Conservation (phyloP, 2,888 invertebrate genomes). For the Limenitis camilla region DNA sequence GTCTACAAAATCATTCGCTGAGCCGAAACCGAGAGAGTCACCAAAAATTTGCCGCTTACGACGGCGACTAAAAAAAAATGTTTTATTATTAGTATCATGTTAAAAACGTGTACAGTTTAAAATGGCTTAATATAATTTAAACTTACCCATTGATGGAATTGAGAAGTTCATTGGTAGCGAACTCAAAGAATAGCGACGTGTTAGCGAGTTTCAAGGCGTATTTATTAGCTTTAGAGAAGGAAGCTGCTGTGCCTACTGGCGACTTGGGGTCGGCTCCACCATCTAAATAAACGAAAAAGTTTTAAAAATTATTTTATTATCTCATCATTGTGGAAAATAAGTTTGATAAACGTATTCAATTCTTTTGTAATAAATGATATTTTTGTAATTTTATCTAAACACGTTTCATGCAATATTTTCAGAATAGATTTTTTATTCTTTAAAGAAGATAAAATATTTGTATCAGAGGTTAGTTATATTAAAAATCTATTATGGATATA, state of each 20-base stretch:
- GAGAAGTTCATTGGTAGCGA: slow-evolving; percentile 89
- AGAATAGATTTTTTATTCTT: not conserved
- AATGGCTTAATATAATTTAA: not conserved
- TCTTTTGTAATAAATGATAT: too few relatives aligned
- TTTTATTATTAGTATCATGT: too few relatives aligned
- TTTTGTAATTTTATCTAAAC: too few relatives aligned
- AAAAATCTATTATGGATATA: too few relatives aligned
- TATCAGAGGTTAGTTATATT: too few relatives aligned
- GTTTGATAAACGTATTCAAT: too few relatives aligned
- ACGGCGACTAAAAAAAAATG: slow-evolving; percentile 48
- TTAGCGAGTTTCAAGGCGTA: slow-evolving; percentile 89
- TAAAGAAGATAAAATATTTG: too few relatives aligned
- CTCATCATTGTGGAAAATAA: too few relatives aligned
- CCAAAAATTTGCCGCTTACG: slow-evolving; percentile 85
- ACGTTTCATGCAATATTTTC: not conserved
- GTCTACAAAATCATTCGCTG: slow-evolving; percentile 80
- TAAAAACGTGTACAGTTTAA: not conserved
- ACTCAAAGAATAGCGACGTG: slow-evolving; percentile 88
- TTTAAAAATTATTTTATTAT: slow-evolving; percentile 1
- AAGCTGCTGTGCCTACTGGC: slow-evolving; percentile 89
- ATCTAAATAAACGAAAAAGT: slow-evolving; percentile 62
- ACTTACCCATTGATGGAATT: slow-evolving; percentile 76
- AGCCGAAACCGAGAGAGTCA: slow-evolving; percentile 57
- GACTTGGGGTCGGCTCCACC: slow-evolving; percentile 90
- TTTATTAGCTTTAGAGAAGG: slow-evolving; percentile 91